Percentiles rank a stretch among this genome's conserved stretches.
Evolutionary conservation across 2,888 invertebrate species (phyloP).

Genomic region (Tenthredo mesomela): DNA sequence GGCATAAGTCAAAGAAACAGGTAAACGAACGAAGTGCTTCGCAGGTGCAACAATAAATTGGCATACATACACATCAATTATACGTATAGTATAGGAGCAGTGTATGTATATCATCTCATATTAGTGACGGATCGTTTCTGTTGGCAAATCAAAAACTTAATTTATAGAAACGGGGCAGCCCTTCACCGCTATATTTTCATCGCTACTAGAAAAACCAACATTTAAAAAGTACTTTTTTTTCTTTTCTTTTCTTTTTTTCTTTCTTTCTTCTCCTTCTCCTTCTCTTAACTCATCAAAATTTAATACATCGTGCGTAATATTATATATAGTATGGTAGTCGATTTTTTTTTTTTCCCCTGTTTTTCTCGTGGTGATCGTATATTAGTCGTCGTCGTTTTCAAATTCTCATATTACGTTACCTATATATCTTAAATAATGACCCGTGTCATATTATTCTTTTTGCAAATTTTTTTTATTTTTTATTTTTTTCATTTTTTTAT

Average conservation of each 20-base stretch:
- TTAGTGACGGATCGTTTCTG: background rate
- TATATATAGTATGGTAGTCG: constrained; percentile 24
- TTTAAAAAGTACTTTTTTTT: constrained; percentile 4
- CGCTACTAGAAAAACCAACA: constrained; percentile 35
- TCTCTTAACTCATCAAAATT: background rate
- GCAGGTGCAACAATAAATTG: background rate
- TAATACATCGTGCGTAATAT: background rate
- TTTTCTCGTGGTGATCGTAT: background rate
- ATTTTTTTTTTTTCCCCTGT: background rate
- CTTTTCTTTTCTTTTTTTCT: background rate
- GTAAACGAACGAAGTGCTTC: background rate
- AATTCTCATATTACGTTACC: background rate
- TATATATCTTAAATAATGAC: constrained; percentile 26
- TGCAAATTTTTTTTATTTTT: background rate
- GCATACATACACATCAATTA: background rate
- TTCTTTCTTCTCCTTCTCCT: background rate
- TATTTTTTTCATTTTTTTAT: constrained; percentile 10
- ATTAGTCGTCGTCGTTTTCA: background rate
- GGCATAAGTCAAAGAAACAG: background rate
- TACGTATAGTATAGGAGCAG: background rate
- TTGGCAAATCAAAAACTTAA: constrained; percentile 39
- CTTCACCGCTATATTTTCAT: constrained; percentile 21
- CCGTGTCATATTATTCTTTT: background rate
- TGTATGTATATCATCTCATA: background rate
- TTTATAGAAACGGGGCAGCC: constrained; percentile 33